Evolutionary conservation across 2,888 invertebrate genomes (phyloP).

Genomic region (Lasioglossum vierecki): DNA sequence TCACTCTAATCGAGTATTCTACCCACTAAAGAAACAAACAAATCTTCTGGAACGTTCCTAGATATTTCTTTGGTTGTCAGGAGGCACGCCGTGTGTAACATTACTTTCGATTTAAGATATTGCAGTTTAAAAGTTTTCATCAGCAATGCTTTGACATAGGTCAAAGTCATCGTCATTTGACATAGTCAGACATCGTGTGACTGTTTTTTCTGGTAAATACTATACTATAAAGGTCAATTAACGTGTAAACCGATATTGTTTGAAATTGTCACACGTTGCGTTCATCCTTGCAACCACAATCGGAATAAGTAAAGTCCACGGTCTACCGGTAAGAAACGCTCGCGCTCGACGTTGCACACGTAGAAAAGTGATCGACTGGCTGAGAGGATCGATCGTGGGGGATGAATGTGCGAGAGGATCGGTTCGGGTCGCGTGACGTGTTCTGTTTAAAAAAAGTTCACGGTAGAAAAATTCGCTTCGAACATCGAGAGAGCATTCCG

Average conservation of each 20-base stretch:
- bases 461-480: slow-evolving; percentile 37
- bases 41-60: background rate
- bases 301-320: background rate
- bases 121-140: no score
- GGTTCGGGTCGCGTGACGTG: background rate
- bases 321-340: background rate
- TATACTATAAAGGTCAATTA: no score
- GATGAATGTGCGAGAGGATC: background rate
- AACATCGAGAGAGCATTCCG: slow-evolving; percentile 17
- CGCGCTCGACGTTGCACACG: slow-evolving; percentile 29
- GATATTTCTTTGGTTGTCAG: background rate
- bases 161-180: no score
- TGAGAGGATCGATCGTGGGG: background rate
- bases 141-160: no score
- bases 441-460: slow-evolving; percentile 36
- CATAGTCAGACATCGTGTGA: no score
- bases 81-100: no score
- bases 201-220: no score
- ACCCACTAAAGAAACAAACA: background rate
- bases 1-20: background rate
- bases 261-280: no score
- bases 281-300: no score
- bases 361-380: slow-evolving; percentile 43
- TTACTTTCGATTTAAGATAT: no score
- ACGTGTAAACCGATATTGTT: no score